Conservation (phyloP, 2,888 invertebrate genomes). For the Conomelus anceps region DNA sequence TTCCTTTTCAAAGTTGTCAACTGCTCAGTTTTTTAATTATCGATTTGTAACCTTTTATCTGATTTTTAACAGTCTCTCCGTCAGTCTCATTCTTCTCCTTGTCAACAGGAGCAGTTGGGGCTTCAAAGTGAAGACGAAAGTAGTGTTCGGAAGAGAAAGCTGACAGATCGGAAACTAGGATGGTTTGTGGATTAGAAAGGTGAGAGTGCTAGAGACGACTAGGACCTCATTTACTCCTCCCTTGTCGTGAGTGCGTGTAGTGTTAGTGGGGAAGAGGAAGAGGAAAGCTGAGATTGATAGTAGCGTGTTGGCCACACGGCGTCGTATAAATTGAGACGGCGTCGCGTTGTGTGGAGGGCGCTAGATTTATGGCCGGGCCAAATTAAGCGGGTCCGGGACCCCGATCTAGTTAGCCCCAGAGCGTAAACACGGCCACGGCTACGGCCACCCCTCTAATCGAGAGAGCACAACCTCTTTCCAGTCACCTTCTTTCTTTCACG, state of each 20-base stretch:
- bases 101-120: neutral
- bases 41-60: too few species aligned
- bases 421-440: neutral
- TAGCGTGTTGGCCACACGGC: neutral
- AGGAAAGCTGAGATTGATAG: neutral
- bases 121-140: neutral
- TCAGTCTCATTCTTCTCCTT: neutral
- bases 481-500: neutral
- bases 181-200: neutral
- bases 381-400: neutral
- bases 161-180: neutral
- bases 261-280: too few species aligned
- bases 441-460: neutral
- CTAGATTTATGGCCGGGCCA: neutral
- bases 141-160: neutral
- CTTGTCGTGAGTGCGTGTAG: too few species aligned
- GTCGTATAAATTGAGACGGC: neutral
- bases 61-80: too few species aligned
- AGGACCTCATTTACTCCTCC: too few species aligned
- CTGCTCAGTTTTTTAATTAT: too few species aligned
- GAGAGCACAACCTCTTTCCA: neutral
- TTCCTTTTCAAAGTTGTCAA: too few species aligned
- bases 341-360: neutral
- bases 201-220: too few species aligned
- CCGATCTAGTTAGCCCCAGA: neutral